A percentile compares a stretch with the other conserved stretches of the same genome.
Conservation (phyloP, 2,797 vertebrate species). For the Schizopygopsis malacanthus region DNA sequence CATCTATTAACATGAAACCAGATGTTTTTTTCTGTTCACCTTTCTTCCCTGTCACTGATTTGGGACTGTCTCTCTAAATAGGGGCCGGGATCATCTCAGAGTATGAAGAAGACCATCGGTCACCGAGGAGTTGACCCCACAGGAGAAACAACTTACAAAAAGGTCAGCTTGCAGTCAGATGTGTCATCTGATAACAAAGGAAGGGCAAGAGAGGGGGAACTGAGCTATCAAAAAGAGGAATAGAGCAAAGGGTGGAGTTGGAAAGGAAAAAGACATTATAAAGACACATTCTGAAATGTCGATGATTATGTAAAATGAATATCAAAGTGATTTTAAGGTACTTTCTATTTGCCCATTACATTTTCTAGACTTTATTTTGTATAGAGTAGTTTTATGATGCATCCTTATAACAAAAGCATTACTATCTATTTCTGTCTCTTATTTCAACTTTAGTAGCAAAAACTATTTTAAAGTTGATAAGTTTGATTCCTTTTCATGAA, state of each 20-base stretch:
- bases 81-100: constrained; percentile 84
- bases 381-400: neutral
- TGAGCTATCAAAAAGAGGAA: neutral
- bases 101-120: constrained; percentile 92
- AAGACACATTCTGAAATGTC: neutral
- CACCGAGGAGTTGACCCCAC: constrained; percentile 94
- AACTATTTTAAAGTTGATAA: neutral
- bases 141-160: constrained; percentile 98
- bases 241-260: neutral
- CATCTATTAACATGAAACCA: constrained; percentile 13
- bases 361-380: neutral
- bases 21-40: constrained; percentile 1
- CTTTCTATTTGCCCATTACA: neutral
- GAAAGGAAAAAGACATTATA: neutral
- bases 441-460: neutral
- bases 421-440: neutral
- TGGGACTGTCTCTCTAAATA: constrained; percentile 61
- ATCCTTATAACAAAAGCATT: neutral
- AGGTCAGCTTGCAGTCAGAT: constrained; percentile 75
- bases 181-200: neutral
- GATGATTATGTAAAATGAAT: neutral
- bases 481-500: neutral
- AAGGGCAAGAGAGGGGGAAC: neutral
- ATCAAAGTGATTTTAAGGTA: neutral
- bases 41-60: constrained; percentile 1